A percentile compares a stretch with the other conserved stretches of the same genome.
These are phyloP conservation scores for Catostomus latipinnis DNA, from an alignment of 2,797 vertebrate genomes.

Conservation along the genomic window DNA sequence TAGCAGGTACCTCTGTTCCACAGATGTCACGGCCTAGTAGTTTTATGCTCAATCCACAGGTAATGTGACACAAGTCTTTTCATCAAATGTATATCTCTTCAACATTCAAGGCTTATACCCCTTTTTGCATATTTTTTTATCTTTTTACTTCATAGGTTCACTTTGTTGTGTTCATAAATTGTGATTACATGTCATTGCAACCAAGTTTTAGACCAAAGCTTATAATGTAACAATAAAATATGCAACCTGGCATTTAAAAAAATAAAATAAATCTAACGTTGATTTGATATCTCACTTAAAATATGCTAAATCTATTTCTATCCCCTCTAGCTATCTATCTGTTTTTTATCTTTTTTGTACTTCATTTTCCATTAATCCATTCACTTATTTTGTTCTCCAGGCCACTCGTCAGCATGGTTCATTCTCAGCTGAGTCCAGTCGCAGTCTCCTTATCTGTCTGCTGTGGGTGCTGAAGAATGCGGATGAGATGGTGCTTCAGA, in stretches of 20 bases:
- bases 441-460: conserved; percentile 95
- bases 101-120: no score
- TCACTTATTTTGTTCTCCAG: conserved; percentile 66
- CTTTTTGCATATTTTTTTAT: no score
- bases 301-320: not conserved
- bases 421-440: conserved; percentile 96
- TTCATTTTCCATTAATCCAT: not conserved
- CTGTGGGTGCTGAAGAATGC: conserved; percentile 98
- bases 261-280: no score
- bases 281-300: no score
- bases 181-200: no score
- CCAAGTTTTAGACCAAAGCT: no score
- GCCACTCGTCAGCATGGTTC: conserved; percentile 89
- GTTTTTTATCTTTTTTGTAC: not conserved
- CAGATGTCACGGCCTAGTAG: conserved; percentile 94
- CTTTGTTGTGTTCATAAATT: no score
- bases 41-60: conserved; percentile 92
- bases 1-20: conserved; percentile 92
- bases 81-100: no score
- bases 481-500: conserved; percentile 92
- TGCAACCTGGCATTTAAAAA: no score
- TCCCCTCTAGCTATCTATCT: no score
- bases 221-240: no score
- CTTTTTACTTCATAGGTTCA: no score
- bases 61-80: conserved; percentile 59